A percentile compares a stretch with the other conserved stretches of the same genome.
Evolutionary conservation across 2,797 vertebrate genomes (phyloP).

Genomic region (Acrossocheilus fasciatus): DNA sequence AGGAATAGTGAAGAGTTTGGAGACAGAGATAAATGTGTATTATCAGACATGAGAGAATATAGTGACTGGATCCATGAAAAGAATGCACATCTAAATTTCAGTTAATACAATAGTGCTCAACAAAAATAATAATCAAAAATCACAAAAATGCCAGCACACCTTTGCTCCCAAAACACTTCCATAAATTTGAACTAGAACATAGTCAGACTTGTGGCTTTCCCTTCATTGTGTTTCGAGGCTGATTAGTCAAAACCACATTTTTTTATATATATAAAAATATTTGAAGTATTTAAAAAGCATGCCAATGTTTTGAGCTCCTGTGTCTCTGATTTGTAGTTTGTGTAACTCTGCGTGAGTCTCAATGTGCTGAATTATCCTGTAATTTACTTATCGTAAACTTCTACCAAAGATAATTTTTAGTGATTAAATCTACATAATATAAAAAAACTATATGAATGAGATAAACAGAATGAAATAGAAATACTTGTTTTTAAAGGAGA

Average conservation of each 20-base stretch:
- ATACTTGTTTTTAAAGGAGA: not conserved
- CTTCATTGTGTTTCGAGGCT: not conserved
- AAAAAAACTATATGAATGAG: not conserved
- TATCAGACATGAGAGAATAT: not conserved
- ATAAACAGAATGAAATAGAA: not conserved
- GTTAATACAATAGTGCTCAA: not conserved
- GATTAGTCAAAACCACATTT: constrained; percentile 5
- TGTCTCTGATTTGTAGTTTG: not conserved
- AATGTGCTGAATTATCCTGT: not conserved
- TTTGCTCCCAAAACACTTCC: not conserved
- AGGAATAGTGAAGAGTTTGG: not conserved
- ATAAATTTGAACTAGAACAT: not conserved
- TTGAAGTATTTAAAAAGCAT: constrained; percentile 11
- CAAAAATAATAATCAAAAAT: not conserved
- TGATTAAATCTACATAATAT: not conserved
- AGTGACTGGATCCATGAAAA: not conserved
- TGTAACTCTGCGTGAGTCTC: not conserved
- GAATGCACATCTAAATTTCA: not conserved
- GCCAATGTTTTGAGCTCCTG: not conserved
- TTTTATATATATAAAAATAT: not conserved
- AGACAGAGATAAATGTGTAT: not conserved
- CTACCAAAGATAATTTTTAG: not conserved
- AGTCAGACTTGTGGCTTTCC: constrained; percentile 1
- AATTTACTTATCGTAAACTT: not conserved
- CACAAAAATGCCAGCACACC: not conserved